These are phyloP conservation scores for Tamandua tetradactyla DNA, from an alignment of 2,797 vertebrate genomes.

Conservation along the genomic window DNA sequence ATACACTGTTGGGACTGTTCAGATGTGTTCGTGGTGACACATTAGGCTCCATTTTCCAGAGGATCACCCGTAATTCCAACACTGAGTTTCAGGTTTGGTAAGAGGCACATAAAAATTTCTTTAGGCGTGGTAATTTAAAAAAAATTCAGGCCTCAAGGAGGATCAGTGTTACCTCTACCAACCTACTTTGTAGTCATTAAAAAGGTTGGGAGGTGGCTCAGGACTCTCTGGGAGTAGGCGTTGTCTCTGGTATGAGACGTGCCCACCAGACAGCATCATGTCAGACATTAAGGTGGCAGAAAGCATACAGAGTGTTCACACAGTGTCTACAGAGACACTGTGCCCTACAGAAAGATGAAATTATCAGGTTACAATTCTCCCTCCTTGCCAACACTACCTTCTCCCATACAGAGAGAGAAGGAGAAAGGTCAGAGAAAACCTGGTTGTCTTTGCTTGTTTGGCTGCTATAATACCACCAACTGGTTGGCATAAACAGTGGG, in stretches of 20 bases:
- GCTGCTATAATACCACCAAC: no score
- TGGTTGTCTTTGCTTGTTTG: no score
- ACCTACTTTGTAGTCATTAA: slow-evolving; percentile 31
- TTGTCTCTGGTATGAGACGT: slow-evolving; percentile 60
- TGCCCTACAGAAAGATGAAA: neutral
- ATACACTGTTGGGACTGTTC: neutral
- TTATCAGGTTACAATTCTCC: neutral
- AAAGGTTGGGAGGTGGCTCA: slow-evolving; percentile 19
- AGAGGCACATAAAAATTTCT: slow-evolving; percentile 57
- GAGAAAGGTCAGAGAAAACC: neutral
- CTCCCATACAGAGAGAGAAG: neutral
- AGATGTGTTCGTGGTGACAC: neutral
- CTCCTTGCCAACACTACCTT: neutral
- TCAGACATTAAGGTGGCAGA: slow-evolving; percentile 20
- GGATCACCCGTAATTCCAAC: neutral
- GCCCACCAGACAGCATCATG: slow-evolving; percentile 63
- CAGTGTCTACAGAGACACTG: neutral
- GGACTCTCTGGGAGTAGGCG: slow-evolving; percentile 56
- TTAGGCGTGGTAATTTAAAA: neutral
- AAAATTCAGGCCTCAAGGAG: slow-evolving; percentile 9
- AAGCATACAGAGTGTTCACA: neutral
- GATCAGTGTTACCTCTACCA: slow-evolving; percentile 46
- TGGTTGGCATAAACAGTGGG: no score
- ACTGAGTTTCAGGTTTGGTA: slow-evolving; percentile 63
- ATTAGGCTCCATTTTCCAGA: slow-evolving; percentile 15